These are phyloP conservation scores for Agrochola lota DNA, from an alignment of 2,888 invertebrate genomes.

Conservation along the genomic window DNA sequence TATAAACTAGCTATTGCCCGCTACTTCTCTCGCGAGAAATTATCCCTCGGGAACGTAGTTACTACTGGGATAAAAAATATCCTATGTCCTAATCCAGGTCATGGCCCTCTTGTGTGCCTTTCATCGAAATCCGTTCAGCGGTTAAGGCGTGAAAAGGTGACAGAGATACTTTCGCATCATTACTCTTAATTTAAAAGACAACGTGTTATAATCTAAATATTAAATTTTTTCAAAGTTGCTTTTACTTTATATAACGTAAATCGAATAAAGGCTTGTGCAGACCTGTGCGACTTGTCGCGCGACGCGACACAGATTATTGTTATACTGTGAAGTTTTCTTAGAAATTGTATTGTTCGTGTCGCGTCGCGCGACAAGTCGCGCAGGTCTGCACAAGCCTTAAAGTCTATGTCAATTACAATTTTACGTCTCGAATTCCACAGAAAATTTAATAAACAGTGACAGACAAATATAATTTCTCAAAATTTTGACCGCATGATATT, in stretches of 20 bases:
- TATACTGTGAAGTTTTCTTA: too few species aligned
- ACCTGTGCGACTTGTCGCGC: too few species aligned
- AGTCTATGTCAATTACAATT: not conserved
- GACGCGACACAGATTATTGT: too few species aligned
- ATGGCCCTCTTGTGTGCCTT: not conserved
- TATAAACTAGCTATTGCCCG: too few species aligned
- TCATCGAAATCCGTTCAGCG: not conserved
- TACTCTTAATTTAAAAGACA: not conserved
- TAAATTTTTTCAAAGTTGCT: not conserved
- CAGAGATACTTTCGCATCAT: not conserved
- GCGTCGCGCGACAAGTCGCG: too few species aligned
- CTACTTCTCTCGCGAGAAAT: not conserved
- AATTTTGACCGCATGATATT: not conserved
- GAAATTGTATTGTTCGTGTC: too few species aligned
- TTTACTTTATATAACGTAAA: not conserved
- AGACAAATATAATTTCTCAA: not conserved
- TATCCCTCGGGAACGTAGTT: not conserved
- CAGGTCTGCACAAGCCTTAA: too few species aligned
- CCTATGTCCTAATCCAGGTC: too few species aligned
- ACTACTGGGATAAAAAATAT: not conserved
- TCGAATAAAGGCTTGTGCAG: too few species aligned
- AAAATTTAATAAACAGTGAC: not conserved
- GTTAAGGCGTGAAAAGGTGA: not conserved
- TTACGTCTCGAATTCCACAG: not conserved
- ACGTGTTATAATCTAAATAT: not conserved